Conservation (phyloP, 2,888 invertebrate species). For the Caenorhabditis wallacei region DNA sequence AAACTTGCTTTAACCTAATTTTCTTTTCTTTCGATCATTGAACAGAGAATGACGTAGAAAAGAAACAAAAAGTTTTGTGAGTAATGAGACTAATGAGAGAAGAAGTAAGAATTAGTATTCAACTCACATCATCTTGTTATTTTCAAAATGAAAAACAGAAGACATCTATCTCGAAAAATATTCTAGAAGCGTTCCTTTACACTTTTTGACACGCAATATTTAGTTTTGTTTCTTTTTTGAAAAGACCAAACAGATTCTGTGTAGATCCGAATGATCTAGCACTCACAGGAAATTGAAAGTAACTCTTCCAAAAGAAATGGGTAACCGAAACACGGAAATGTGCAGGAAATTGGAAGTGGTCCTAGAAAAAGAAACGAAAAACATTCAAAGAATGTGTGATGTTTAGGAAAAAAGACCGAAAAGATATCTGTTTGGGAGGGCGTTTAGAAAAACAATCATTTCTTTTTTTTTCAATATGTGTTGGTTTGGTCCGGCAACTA, state of each 20-base stretch:
- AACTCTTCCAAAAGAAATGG: not conserved
- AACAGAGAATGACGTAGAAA: conserved; percentile 14
- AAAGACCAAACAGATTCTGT: not conserved
- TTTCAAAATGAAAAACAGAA: not conserved
- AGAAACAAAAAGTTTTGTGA: not conserved
- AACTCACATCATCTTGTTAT: conserved; percentile 37
- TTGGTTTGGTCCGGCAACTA: not conserved
- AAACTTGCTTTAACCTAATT: not conserved
- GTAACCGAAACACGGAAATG: conserved; percentile 11
- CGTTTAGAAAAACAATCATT: conserved; percentile 41
- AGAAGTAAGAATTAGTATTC: conserved; percentile 49
- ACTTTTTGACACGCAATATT: conserved; percentile 37
- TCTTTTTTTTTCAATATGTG: conserved; percentile 25
- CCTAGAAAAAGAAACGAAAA: conserved; percentile 15
- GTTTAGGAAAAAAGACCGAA: conserved; percentile 2
- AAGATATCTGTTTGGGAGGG: conserved; percentile 30
- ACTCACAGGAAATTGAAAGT: conserved; percentile 23
- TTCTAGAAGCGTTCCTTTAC: conserved; percentile 29
- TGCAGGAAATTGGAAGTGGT: conserved; percentile 12
- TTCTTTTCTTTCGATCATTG: conserved; percentile 1
- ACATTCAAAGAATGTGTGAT: conserved; percentile 19
- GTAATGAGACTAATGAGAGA: conserved; percentile 38
- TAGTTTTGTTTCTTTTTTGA: not conserved
- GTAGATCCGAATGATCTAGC: not conserved
- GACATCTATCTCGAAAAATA: not conserved